Conservation (phyloP, 2,888 invertebrate genomes). For the Ormyrus labotus region DNA sequence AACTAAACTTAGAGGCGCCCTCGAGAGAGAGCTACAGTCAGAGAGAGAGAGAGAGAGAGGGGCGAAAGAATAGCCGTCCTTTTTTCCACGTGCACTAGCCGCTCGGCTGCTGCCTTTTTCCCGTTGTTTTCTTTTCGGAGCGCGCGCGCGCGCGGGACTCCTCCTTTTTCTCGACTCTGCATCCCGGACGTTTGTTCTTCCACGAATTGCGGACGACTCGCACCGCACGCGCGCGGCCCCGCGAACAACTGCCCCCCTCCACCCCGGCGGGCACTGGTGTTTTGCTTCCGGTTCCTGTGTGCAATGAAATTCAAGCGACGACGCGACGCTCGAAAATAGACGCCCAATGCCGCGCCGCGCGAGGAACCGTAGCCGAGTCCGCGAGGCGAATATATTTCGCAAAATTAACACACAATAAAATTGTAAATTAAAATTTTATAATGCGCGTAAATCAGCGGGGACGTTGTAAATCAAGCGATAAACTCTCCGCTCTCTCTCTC, state of each 20-base stretch:
- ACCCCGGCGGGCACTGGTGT: conserved; percentile 17
- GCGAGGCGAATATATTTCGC: background rate
- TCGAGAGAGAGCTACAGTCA: background rate
- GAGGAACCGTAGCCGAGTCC: background rate
- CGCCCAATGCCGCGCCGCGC: background rate
- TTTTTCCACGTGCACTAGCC: background rate
- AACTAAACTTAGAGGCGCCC: conserved; percentile 60
- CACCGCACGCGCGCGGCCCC: background rate
- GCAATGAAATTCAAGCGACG: too few relatives aligned
- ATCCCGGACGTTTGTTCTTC: background rate
- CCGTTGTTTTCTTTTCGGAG: too few relatives aligned
- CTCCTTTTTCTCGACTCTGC: conserved; percentile 6
- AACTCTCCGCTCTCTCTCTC: background rate
- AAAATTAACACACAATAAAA: conserved; percentile 47
- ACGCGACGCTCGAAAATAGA: background rate
- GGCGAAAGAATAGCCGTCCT: background rate
- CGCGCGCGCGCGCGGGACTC: background rate
- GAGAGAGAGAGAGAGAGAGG: too few relatives aligned
- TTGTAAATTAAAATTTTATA: conserved; percentile 39
- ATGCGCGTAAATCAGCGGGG: conserved; percentile 20
- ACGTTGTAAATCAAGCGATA: conserved; percentile 41
- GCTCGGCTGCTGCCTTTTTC: too few relatives aligned
- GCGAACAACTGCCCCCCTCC: background rate
- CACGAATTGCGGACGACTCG: too few relatives aligned
- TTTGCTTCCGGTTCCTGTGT: conserved; percentile 13